Conservation (phyloP, 2,888 invertebrate species). For the Lithodes maja region DNA sequence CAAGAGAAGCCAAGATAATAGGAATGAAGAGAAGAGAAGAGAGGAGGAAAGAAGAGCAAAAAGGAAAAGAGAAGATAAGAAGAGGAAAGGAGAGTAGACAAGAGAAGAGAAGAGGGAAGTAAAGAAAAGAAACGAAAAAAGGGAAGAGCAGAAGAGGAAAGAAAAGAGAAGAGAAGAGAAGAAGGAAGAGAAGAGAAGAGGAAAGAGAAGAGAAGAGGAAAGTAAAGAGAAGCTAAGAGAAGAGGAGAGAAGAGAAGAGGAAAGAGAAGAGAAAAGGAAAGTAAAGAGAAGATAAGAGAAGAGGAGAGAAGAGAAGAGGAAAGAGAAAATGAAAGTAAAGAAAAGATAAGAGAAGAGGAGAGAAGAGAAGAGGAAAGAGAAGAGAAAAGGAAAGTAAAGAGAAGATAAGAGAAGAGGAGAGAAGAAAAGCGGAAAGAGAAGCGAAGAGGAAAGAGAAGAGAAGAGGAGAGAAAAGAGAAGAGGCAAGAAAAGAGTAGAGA, state of each 20-base stretch:
- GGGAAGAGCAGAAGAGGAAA: background rate
- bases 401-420: background rate
- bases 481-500: too few relatives aligned
- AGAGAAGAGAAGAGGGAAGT: background rate
- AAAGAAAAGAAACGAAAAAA: background rate
- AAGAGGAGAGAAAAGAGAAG: too few relatives aligned
- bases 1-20: background rate
- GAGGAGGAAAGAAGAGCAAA: background rate
- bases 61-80: background rate
- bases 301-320: slow-evolving; percentile 6
- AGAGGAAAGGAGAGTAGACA: background rate
- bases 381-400: background rate
- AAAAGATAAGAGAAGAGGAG: background rate
- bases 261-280: background rate
- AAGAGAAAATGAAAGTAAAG: background rate
- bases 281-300: background rate
- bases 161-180: background rate
- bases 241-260: background rate
- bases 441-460: too few relatives aligned
- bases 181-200: background rate
- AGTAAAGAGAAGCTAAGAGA: background rate
- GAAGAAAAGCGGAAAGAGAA: background rate
- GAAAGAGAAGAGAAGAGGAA: background rate
- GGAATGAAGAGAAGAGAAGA: background rate
- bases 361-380: background rate